Evolutionary conservation across 2,797 vertebrate genomes (phyloP), one percentile per base, ranked within the genome.

Genomic region (Pipistrellus pygmaeus): DNA sequence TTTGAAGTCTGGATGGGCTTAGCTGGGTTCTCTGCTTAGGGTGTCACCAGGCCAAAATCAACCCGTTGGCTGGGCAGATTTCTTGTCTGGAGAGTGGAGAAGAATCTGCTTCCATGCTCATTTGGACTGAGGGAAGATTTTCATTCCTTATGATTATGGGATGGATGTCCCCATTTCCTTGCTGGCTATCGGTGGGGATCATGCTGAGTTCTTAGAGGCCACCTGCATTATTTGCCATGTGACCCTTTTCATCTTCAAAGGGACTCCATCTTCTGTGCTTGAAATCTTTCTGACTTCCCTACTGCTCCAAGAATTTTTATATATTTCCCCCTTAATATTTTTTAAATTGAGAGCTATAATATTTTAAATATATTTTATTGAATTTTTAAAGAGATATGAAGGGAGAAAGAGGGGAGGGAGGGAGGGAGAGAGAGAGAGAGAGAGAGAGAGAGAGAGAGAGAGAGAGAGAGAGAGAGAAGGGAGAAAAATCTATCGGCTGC

Each of bases 261-360:
- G 66, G 76, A 73, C 46, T 81, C 35, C 17, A 38, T n/a, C 14
- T 53, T 64, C 55, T 64, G 18, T 53, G 53, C 41, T 81, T 72
- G 30, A 10, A 76, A 82, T 77, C 44, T 32, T 32, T 35, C 35
- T 81, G 9, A 32, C 11, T 77, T 90, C 8, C 30, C 32, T 25
- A 75, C 84, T 88, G 46, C 38, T 60, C 27, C 27, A 62, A 15
- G 12, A 6, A 60, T 84, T 77, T 86, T 68, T 72, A 66, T 88
- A 20, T 86, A 55, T 80, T 80, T 72, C 44, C 15, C n/a, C 64
- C 64, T 87, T 85, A 64, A 53, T 89, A 71, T 71, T 84, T 90
- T 89, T 76, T 12, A 60, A 60, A 27, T 60, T 60, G 57, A 60
- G 57, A 60, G 25, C 11, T 60, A 13, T 27, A 60, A 9, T 60